Evolutionary conservation across 2,797 vertebrate species (phyloP), one percentile per base, ranked within the genome.

Genomic region (Florisuga fusca): DNA sequence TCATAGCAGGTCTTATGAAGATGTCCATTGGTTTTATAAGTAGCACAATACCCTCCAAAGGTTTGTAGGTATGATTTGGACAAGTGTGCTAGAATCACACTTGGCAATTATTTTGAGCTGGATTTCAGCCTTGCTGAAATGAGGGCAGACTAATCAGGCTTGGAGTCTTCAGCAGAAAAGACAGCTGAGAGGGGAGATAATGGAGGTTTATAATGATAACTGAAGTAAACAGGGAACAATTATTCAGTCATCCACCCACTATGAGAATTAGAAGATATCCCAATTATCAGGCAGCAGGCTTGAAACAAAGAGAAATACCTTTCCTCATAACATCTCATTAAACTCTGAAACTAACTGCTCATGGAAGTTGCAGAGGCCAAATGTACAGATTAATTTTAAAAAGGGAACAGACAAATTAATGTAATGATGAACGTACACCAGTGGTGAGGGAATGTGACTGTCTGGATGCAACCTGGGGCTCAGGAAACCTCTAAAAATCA

Each of bases 61-160:
- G 33, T 54, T 15, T 74, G 23, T 50, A 67, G 77, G 36, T 67
- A 18, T 48, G 71, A 74, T 87, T 79, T 87, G 61, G 53, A 54
- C 62, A 58, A 83, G 74, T 16, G 36, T 62, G 63, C 67, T 90
- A 77, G 36, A 61, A 84, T 87, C 1, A 0, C 53, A 34, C 81
- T 93, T 87, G 64, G 77, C 72, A 94, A 87, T 84, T 93, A 89
- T 79, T 95, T 73, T 87, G 88, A 87, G 71, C 36, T 90, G 80
- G 80, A 79, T 90, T 94, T 93, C 86, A 87, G 90, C 61, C 64
- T 92, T 77, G 46, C 71, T 92, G 72, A 93, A 96, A 94, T 80
- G 72, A 87, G 80, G 53, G 82, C 74, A 73, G 77, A 86, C 53
- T 96, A 95, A 95, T 95, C 93, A 93, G 88, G 50, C 69, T 76